phyloP scores from a whole-genome alignment of 2,888 invertebrate species.

The Trachelus stipa region DNA sequence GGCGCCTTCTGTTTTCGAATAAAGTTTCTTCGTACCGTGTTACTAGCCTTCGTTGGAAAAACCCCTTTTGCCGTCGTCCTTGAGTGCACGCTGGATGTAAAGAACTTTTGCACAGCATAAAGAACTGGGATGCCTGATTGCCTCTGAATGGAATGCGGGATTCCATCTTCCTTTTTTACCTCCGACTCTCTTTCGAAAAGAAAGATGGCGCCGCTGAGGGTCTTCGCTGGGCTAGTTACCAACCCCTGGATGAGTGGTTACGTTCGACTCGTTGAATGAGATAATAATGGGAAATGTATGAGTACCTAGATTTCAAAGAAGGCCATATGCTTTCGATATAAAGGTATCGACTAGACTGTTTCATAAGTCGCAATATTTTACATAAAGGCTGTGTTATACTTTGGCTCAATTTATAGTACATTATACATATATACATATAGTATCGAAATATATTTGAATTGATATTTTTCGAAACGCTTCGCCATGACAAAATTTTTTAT shows the following conservation, averaged over 20 bases:
- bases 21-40: constrained; percentile 32
- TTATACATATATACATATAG: not conserved
- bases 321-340: not conserved
- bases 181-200: not conserved
- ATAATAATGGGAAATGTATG: not conserved
- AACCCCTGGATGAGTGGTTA: not conserved
- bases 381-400: not conserved
- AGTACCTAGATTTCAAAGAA: not conserved
- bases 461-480: not conserved
- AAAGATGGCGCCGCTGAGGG: not conserved
- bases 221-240: not conserved
- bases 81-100: constrained; percentile 18
- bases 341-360: not conserved
- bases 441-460: not conserved
- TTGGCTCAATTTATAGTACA: not conserved
- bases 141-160: constrained; percentile 40
- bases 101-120: constrained; percentile 21
- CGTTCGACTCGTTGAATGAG: not conserved
- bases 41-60: constrained; percentile 25
- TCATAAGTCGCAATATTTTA: not conserved
- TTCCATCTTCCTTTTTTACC: constrained; percentile 27
- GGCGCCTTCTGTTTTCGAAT: constrained; percentile 34
- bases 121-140: constrained; percentile 44
- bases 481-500: not conserved
- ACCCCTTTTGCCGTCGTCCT: constrained; percentile 35